These are phyloP conservation scores for Apodemus speciosus DNA, from an alignment of 2,113 vertebrate genomes.

Conservation along the genomic window DNA sequence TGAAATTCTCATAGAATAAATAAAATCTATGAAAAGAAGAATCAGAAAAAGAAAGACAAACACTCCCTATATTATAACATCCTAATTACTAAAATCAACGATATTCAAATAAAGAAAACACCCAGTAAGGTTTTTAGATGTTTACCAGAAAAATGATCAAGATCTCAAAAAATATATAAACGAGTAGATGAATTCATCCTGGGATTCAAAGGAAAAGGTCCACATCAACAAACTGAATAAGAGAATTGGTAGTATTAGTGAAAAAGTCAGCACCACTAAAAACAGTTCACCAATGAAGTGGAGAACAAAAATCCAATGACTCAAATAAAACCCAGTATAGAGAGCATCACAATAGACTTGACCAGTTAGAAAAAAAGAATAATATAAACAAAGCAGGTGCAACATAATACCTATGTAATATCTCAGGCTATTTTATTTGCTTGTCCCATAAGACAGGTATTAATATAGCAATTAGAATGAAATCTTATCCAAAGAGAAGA, in stretches of 20 bases:
- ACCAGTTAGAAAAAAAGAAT: background rate
- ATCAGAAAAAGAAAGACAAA: background rate
- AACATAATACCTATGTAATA: background rate
- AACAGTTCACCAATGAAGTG: background rate
- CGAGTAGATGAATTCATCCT: background rate
- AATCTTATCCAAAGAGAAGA: background rate
- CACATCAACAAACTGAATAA: background rate
- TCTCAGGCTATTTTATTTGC: background rate
- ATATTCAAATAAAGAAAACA: background rate
- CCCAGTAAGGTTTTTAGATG: background rate
- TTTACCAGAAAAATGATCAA: background rate
- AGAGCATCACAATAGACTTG: background rate
- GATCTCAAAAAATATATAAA: background rate
- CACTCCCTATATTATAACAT: background rate
- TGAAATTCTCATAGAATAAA: background rate
- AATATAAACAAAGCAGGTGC: too few relatives aligned
- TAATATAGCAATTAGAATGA: background rate
- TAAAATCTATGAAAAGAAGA: too few relatives aligned
- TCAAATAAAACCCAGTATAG: background rate
- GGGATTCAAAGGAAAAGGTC: background rate
- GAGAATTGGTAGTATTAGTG: background rate
- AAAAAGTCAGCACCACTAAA: too few relatives aligned
- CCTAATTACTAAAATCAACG: background rate
- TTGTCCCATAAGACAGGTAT: background rate
- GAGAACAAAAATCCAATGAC: background rate